Percentiles rank a stretch among this genome's conserved stretches.
Evolutionary conservation across 1,140 invertebrate genomes (phyloP).

Genomic region (Aphelenchoides avenae): DNA sequence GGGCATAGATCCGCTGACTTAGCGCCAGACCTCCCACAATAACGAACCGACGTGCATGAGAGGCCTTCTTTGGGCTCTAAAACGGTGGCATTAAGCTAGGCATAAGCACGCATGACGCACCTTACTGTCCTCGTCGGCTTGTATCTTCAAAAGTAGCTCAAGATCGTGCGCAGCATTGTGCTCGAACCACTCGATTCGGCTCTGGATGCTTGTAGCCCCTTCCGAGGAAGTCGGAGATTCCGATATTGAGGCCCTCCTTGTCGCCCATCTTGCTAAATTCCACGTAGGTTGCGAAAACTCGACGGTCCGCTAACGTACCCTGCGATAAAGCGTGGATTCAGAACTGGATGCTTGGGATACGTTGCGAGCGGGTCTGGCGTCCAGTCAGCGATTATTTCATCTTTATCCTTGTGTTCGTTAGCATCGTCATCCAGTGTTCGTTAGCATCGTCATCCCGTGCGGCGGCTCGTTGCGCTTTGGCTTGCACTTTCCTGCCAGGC

Average conservation of each 20-base stretch:
- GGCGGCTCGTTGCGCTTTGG: too few species aligned
- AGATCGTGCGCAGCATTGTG: slow-evolving; percentile 86
- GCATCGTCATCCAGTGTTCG: too few species aligned
- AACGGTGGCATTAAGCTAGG: too few species aligned
- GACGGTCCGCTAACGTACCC: too few species aligned
- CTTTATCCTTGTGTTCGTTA: too few species aligned
- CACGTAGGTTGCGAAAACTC: too few species aligned
- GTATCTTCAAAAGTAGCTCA: slow-evolving; percentile 70
- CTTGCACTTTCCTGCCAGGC: too few species aligned
- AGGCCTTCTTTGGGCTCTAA: slow-evolving; percentile 72
- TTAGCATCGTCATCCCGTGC: too few species aligned
- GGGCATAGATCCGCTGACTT: slow-evolving; percentile 86
- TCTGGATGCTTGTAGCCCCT: slow-evolving; percentile 85
- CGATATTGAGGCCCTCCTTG: slow-evolving; percentile 73
- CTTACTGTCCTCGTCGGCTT: slow-evolving; percentile 69
- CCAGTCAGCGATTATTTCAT: too few species aligned
- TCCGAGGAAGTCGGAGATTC: slow-evolving; percentile 81
- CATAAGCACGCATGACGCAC: slow-evolving; percentile 54
- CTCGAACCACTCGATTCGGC: slow-evolving; percentile 78
- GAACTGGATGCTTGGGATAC: too few species aligned
- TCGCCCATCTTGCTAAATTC: slow-evolving; percentile 70
- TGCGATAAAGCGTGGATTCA: too few species aligned
- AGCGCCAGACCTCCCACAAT: slow-evolving; percentile 83
- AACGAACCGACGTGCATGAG: slow-evolving; percentile 74
- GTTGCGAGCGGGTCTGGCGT: too few species aligned